Evolutionary conservation across 2,113 vertebrate species (phyloP), one percentile per base, ranked within the genome.

Genomic region (Chloebia gouldiae): DNA sequence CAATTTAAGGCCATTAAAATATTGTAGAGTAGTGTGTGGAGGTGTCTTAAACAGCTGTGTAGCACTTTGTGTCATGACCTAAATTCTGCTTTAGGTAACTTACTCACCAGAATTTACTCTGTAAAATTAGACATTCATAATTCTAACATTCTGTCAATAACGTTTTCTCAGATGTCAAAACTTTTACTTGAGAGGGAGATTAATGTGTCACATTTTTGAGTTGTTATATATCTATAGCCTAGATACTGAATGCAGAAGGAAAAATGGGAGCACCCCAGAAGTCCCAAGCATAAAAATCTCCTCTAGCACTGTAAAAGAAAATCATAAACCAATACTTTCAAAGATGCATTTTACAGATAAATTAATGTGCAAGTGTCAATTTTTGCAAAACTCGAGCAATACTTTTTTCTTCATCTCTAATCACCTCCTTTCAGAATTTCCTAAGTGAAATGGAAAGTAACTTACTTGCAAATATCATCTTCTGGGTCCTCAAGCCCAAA

Each of bases 391-490:
- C 23, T 28, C 8, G 3, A 66, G 16, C n/a, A 80, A 77, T n/a
- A 24, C 3, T 30, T 42, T 49, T 25, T 82, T 25, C 27, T 81
- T 35, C 15, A 73, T 27, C 15, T 24, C 76, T 19, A 14, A 35
- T 8, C 9, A 69, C 5, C 3, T 39, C 22, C 28, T 42, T 59
- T 78, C 16, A 39, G 45, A 68, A 76, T 68, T 66, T 82, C 73
- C 5, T 50, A 23, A 63, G 25, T 47, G 44, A 64, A 88, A 61
- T 30, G 15, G 27, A 65, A 56, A 80, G 10, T 22, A 65, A 98
- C 99, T 99, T 99, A 99, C 99, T 99, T 99, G 99, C 99, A 99
- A 95, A 99, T 98, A 61, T 98, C 99, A 77, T 99, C 99, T 97
- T 99, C 99, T 31, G 99, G 98, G 94, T 99, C 99, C 97, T 99